Base-by-base conservation (phyloP, 37 sponge, comb jelly and placozoan species). In the Geodia barretti region DNA sequence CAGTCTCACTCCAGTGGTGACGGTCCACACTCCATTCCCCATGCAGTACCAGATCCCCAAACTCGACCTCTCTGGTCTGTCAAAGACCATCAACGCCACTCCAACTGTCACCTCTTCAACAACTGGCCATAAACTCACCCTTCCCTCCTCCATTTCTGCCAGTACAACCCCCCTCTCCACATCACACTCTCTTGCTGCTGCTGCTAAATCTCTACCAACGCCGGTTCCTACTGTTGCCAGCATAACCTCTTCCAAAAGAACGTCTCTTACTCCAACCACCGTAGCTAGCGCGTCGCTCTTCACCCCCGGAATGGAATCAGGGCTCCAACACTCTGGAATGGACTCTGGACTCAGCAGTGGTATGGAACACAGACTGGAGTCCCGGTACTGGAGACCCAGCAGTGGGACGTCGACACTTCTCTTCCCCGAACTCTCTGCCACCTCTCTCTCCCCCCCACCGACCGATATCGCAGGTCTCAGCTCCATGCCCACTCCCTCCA, bases 401-500 rank as follows among this genome's bases (percentile, higher is more conserved):
- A 40, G 58, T 29, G 58, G 58, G 9, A 33, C 70, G 38, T 75
- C 76, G 14, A 75, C 76, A 14, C 63, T 75, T 2, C 20, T 75
- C 23, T 61, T 75, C 76, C 62, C 62, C 2, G 76, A 75, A 24
- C 36, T 75, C 23, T 75, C 76, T 24, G 76, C 76, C 36, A 23
- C 30, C 65, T 4, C 31, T 4, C 37, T 29, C 58, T 42, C 58
- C 76, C 31, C 63, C 37, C 31, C 76, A 33, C 76, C 35, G 14
- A 37, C 62, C 34, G 65, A 64, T 7, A 20, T 61, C 14, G 63
- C 4, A 33, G 30, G 63, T 30, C 69, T 26, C 23, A 31, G 21
- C 33, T 54, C 40, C 9, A 72, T 81, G 75, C 60, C 42, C n/a
- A 83, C 84, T 0, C 84, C 84, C 38, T 30, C 75, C 58, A 39